These are phyloP conservation scores for Cinclus mexicanus DNA, from an alignment of 2,113 vertebrate genomes.

Conservation along the genomic window DNA sequence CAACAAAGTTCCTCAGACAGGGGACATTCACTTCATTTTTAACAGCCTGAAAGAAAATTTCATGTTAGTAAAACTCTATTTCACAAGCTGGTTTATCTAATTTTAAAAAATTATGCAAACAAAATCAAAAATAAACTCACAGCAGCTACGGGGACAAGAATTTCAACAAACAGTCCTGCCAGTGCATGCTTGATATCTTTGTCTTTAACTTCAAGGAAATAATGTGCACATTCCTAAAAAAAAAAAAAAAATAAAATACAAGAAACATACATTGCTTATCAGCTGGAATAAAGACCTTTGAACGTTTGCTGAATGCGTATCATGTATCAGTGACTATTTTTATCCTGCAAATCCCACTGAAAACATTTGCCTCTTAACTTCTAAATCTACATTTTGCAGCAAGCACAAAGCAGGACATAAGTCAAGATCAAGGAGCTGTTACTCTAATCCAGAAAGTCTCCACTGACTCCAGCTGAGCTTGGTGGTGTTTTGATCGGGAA, in stretches of 20 bases:
- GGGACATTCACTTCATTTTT: slow-evolving; percentile 99
- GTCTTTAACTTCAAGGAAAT: slow-evolving; percentile 98
- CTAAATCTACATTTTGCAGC: not conserved
- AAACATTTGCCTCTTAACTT: not conserved
- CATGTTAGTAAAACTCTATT: not conserved
- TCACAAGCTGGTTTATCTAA: not conserved
- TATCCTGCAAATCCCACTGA: not conserved
- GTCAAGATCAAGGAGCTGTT: not conserved
- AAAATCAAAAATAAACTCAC: slow-evolving; percentile 79
- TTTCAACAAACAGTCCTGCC: slow-evolving; percentile 97
- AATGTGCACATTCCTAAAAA: slow-evolving; percentile 93
- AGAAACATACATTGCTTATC: not conserved
- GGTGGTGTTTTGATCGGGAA: not conserved
- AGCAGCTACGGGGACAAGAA: slow-evolving; percentile 96
- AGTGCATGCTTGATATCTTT: slow-evolving; percentile 98
- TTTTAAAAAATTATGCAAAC: slow-evolving; percentile 21
- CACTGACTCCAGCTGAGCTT: not conserved
- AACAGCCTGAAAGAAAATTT: slow-evolving; percentile 84
- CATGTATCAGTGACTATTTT: not conserved
- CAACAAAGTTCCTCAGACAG: slow-evolving; percentile 96
- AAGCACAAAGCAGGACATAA: not conserved
- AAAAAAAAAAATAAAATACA: slow-evolving; percentile 7
- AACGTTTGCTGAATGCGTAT: not conserved
- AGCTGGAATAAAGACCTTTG: not conserved
- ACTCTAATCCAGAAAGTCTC: not conserved